phyloP scores from a whole-genome alignment of 2,113 vertebrate species.

The Otis tarda region DNA sequence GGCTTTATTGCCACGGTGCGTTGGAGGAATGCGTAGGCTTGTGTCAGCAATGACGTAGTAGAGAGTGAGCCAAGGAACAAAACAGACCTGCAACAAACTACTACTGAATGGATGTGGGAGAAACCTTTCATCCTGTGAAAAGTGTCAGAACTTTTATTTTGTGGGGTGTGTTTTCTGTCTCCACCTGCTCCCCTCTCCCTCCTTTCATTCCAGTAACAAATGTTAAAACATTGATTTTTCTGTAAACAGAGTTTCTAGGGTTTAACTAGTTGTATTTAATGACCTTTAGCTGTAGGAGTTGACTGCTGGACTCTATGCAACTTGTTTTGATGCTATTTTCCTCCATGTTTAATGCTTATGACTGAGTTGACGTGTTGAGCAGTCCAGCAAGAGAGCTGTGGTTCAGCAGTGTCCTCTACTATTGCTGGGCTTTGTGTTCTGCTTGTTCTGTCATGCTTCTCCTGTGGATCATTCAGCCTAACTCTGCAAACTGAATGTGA shows the following conservation, averaged over 20 bases:
- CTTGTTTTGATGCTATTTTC: neutral
- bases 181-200: accelerated
- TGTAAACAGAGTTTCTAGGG: neutral
- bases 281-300: neutral
- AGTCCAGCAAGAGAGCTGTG: neutral
- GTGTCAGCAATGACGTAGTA: neutral
- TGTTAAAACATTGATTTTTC: neutral
- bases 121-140: neutral
- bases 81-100: neutral
- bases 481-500: neutral
- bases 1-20: neutral
- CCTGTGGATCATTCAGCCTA: neutral
- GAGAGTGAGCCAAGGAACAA: neutral
- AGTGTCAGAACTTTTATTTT: neutral
- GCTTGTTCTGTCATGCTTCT: neutral
- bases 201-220: neutral
- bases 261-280: neutral
- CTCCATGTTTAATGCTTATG: neutral
- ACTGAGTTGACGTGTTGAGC: neutral
- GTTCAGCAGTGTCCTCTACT: neutral
- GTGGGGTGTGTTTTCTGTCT: neutral
- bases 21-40: neutral
- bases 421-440: neutral
- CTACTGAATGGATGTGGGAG: conserved; percentile 1
- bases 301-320: neutral